Percentiles rank a stretch among this genome's conserved stretches.
These are phyloP conservation scores for Prietella phreatophila DNA, from an alignment of 2,113 vertebrate genomes.

Conservation along the genomic window DNA sequence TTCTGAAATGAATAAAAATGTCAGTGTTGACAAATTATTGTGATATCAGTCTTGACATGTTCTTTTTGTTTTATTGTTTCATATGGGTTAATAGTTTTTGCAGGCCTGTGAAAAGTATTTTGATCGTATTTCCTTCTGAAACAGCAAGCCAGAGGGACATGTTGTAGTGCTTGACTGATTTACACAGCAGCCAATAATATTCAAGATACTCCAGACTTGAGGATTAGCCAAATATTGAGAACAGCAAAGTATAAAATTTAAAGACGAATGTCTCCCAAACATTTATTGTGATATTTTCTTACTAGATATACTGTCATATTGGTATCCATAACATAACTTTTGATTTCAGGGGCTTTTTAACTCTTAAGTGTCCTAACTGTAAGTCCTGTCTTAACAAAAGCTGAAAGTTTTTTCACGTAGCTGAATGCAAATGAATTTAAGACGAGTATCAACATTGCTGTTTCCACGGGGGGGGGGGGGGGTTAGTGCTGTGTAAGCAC, in stretches of 20 bases:
- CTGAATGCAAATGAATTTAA: not conserved
- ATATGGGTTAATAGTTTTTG: not conserved
- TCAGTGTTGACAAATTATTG: not conserved
- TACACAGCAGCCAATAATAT: not conserved
- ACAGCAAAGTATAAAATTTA: not conserved
- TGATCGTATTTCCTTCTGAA: not conserved
- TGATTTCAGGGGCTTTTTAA: not conserved
- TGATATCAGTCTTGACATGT: not conserved
- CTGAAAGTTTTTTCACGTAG: not conserved
- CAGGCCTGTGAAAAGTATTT: too few species aligned
- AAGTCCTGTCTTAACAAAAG: not conserved
- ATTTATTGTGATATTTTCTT: not conserved
- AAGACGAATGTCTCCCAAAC: not conserved
- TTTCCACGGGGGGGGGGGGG: slow-evolving; percentile 55
- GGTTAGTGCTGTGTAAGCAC: slow-evolving; percentile 34
- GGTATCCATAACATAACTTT: not conserved
- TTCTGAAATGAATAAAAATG: not conserved
- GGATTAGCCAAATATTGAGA: not conserved
- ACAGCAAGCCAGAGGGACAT: not conserved
- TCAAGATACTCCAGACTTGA: not conserved
- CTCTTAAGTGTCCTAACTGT: not conserved
- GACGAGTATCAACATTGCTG: not conserved
- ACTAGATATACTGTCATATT: not conserved
- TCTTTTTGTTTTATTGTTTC: not conserved
- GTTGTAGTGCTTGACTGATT: not conserved